Conservation (phyloP, 2,113 vertebrate genomes). For the Atractosteus spatula region DNA sequence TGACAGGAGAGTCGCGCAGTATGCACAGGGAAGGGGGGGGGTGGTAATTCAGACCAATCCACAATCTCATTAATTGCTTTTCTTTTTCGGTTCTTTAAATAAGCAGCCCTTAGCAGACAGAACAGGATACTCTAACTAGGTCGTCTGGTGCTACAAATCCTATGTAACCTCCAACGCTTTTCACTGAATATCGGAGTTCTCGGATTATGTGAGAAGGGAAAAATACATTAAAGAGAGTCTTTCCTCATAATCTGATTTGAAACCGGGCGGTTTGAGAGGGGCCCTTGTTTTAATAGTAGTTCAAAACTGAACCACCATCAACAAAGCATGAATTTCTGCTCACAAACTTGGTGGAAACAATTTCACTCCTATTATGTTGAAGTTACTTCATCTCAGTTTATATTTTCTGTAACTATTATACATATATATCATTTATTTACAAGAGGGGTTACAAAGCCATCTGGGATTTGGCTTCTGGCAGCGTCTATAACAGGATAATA, state of each 20-base stretch:
- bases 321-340: conserved; percentile 10
- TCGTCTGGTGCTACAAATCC: conserved; percentile 39
- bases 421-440: background rate
- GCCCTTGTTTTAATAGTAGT: too few species aligned
- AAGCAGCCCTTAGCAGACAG: conserved; percentile 25
- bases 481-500: too few species aligned
- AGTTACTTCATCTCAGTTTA: too few species aligned
- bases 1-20: conserved; percentile 12
- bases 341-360: background rate
- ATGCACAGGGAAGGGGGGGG: background rate
- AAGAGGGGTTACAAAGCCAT: background rate
- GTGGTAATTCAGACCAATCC: conserved; percentile 8
- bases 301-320: background rate
- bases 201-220: conserved; percentile 14
- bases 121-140: conserved; percentile 16
- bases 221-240: conserved; percentile 13
- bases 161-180: conserved; percentile 37
- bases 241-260: conserved; percentile 5
- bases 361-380: too few species aligned
- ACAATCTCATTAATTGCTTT: conserved; percentile 16
- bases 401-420: too few species aligned
- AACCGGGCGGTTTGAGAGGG: too few species aligned
- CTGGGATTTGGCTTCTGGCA: too few species aligned
- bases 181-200: conserved; percentile 21
- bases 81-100: conserved; percentile 14